Evolutionary conservation across 2,797 vertebrate genomes (phyloP).

Genomic region (Diceros bicornis): DNA sequence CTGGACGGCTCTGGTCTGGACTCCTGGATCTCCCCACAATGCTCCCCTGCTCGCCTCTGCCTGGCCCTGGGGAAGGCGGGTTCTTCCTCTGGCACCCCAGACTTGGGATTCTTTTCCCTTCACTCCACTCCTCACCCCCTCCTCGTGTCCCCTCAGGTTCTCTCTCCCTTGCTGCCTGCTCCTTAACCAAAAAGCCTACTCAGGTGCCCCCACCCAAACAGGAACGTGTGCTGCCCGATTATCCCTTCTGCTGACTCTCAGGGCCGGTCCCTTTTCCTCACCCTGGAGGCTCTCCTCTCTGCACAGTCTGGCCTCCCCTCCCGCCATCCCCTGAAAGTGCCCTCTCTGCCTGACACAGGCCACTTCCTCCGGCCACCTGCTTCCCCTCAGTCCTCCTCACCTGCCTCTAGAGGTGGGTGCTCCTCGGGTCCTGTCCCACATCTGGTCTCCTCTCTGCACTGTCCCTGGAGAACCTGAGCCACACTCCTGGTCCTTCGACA

Average conservation of each 20-base stretch:
- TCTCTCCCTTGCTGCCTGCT: background rate
- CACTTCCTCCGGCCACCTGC: background rate
- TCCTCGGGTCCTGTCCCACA: background rate
- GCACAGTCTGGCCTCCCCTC: background rate
- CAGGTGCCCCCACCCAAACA: background rate
- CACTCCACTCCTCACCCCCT: background rate
- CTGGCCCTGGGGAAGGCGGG: background rate
- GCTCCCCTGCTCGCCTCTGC: background rate
- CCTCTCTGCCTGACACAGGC: background rate
- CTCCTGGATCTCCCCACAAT: fast-evolving
- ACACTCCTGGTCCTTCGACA: background rate
- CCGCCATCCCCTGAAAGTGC: too few species aligned
- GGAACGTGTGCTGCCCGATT: background rate
- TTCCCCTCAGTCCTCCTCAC: background rate
- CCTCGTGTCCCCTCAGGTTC: background rate
- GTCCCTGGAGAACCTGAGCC: background rate
- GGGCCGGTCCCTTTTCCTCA: background rate
- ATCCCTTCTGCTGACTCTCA: background rate
- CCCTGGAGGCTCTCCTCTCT: background rate
- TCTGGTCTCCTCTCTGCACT: background rate
- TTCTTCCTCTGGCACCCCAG: background rate
- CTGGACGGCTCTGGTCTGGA: background rate
- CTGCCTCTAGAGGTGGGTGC: background rate
- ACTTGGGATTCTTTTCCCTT: background rate
- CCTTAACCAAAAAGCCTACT: background rate